Evolutionary conservation across 2,797 vertebrate genomes (phyloP), one percentile per base, ranked within the genome.

Genomic region (Leptoclinus maculatus): DNA sequence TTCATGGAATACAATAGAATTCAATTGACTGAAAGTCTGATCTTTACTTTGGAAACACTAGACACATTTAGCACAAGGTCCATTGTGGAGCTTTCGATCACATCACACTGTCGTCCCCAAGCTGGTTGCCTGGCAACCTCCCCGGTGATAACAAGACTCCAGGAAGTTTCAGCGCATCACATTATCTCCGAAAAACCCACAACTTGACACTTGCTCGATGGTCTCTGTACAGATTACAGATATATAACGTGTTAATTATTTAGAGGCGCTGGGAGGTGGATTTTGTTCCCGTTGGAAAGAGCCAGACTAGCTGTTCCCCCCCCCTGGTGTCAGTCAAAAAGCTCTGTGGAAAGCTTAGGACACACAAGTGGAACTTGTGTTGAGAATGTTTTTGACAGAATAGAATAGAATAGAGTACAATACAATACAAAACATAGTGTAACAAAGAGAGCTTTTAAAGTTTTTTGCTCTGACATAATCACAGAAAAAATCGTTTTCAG

Each of bases 41-140:
- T 51, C 29, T 66, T 62, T 27, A 36, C 10, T 16, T 43, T 53
- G 36, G 49, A 65, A 73, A 74, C 39, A 34, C 8, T 10, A 12
- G 65, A 49, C 53, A 69, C 4, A 45, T 12, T 45, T 2, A 41
- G 14, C 47, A 12, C 36, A 21, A 32, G 21, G 64, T 21, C 27
- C 7, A 34, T 62, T 62, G 7, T 39, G 29, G 34, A 47, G 66
- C 43, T 66, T 78, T 77, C 25, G 0, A 23, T 53, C 53, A 19
- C 63, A 56, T 41, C 49, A 25, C 60, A 34, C 47, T 36, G 19
- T 66, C 45, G 2, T 32, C 16, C 16, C 63, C 34, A 12, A 12
- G 36, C 25, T 16, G 32, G 74, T 77, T 65, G 60, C 67, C 39
- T 58, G 60, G 67, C 62, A 53, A 73, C 38, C 69, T 36, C 25